phyloP scores from a whole-genome alignment of 2,888 invertebrate genomes.

The Amphipoea lucens region DNA sequence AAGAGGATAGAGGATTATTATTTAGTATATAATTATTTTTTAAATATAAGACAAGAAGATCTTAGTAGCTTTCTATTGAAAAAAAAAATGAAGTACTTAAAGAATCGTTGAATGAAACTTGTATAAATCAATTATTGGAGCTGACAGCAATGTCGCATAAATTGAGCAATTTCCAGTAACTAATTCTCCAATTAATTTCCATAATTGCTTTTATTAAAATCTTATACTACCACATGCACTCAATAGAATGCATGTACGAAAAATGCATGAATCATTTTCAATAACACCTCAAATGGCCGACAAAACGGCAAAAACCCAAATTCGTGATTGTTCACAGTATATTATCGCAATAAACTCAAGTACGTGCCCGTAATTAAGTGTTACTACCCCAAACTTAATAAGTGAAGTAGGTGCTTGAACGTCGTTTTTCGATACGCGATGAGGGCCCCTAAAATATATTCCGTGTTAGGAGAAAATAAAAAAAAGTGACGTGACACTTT shows the following conservation, averaged over 20 bases:
- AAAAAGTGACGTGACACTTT: conserved; percentile 79
- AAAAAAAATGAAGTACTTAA: background rate
- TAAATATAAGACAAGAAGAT: background rate
- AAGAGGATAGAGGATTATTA: background rate
- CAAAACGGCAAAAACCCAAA: conserved; percentile 28
- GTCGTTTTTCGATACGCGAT: conserved; percentile 39
- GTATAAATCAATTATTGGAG: background rate
- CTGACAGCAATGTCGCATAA: conserved; percentile 9
- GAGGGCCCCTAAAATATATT: conserved; percentile 67
- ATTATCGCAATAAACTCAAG: conserved; percentile 38
- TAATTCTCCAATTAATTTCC: conserved; percentile 19
- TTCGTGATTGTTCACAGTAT: conserved; percentile 44
- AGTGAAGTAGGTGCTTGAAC: conserved; percentile 37
- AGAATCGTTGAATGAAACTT: background rate
- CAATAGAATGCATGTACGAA: background rate
- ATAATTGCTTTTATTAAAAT: conserved; percentile 32
- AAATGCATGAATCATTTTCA: conserved; percentile 20
- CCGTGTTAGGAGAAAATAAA: conserved; percentile 72
- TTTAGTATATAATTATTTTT: background rate
- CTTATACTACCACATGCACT: conserved; percentile 2
- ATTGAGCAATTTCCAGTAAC: conserved; percentile 13
- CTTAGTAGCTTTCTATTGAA: background rate
- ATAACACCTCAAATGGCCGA: background rate
- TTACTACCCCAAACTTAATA: conserved; percentile 45
- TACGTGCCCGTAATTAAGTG: conserved; percentile 44